Percentiles rank a stretch among this genome's conserved stretches.
phyloP scores from a whole-genome alignment of 1,140 invertebrate genomes.

The Kradibia gibbosae region DNA sequence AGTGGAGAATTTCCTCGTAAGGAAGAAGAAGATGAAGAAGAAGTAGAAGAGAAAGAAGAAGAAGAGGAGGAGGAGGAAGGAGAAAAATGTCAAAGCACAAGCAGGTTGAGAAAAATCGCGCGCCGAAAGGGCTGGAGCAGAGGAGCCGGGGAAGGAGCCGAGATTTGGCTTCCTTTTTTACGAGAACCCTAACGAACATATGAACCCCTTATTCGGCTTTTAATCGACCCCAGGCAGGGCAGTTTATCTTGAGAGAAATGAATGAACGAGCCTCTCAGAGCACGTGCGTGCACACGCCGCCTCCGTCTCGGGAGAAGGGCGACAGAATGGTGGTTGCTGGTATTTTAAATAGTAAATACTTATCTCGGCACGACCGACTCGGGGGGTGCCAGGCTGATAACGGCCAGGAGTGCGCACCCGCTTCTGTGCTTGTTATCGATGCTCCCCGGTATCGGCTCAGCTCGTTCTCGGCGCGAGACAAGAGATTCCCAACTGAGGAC shows the following conservation, averaged over 20 bases:
- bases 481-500: no score
- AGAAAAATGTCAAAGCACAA: no score
- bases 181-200: conserved; percentile 34
- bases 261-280: conserved; percentile 19
- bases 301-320: conserved; percentile 50
- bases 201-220: conserved; percentile 55
- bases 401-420: conserved; percentile 1
- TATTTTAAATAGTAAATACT: conserved; percentile 73
- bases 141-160: background rate
- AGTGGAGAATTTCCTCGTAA: no score
- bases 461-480: no score
- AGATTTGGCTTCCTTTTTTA: conserved; percentile 36
- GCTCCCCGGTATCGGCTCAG: conserved; percentile 1
- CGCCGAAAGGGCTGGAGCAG: background rate
- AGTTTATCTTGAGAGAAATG: conserved; percentile 67
- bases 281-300: conserved; percentile 46
- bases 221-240: conserved; percentile 65
- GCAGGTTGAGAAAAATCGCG: background rate
- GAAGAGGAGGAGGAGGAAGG: background rate
- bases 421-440: background rate
- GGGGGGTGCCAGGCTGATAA: conserved; percentile 48
- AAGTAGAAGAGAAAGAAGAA: background rate
- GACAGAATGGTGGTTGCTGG: conserved; percentile 58
- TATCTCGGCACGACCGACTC: conserved; percentile 61
- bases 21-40: background rate